phyloP scores from a whole-genome alignment of 1,140 invertebrate genomes.

The Argopecten irradians region DNA sequence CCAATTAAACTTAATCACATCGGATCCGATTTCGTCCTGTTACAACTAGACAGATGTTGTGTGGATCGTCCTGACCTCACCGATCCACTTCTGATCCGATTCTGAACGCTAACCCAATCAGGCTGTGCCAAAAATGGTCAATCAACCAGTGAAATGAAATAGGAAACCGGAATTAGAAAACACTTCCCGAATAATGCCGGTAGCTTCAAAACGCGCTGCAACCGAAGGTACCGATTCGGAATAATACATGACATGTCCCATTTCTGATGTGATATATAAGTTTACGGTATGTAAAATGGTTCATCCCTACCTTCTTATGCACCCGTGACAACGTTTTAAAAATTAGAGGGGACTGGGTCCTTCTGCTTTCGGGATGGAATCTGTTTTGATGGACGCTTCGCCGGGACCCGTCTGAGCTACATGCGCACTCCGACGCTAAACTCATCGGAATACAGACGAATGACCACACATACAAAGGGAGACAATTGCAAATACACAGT shows the following conservation, averaged over 20 bases:
- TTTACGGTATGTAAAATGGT: neutral
- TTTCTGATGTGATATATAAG: neutral
- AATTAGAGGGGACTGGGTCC: neutral
- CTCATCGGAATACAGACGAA: neutral
- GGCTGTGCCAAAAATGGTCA: conserved; percentile 6
- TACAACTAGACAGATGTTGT: neutral
- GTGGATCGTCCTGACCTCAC: neutral
- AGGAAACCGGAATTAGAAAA: conserved; percentile 16
- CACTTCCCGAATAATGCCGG: conserved; percentile 14
- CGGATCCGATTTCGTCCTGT: neutral
- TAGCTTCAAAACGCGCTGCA: neutral
- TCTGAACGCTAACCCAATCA: neutral
- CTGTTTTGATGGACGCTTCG: neutral
- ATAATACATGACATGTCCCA: neutral
- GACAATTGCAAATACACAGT: too few species aligned
- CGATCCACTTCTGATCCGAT: neutral
- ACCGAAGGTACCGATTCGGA: neutral
- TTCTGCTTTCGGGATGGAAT: neutral
- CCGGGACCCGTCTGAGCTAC: neutral
- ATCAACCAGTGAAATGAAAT: conserved; percentile 21
- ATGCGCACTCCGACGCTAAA: neutral
- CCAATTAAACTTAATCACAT: neutral
- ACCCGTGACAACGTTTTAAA: neutral
- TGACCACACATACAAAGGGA: neutral
- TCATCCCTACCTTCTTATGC: neutral